Evolutionary conservation across 2,113 vertebrate species (phyloP), one percentile per base, ranked within the genome.

Genomic region (Coryphaenoides rupestris): DNA sequence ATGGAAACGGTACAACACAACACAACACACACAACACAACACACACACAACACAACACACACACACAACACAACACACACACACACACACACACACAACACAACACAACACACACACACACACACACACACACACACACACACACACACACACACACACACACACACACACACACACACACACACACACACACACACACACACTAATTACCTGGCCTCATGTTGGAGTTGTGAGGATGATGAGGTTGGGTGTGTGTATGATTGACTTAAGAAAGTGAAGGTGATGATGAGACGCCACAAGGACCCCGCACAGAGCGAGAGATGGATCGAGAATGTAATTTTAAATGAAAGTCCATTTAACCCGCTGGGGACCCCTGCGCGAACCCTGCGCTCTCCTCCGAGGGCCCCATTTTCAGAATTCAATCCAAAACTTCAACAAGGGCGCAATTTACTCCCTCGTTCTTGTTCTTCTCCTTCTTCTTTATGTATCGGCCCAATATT

Each of bases 341-440:
- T 87, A 89, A 89, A 92, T 87, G 85, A 89, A 91, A 86, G 86
- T 90, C 87, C 89, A 89, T 91, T 91, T 90, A 93, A 89, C 89
- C 90, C 66, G 79, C 86, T 84, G 86, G 79, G 86, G 87, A 90
- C 89, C n/a, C n/a, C n/a, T 84, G 82, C 87, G 73, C 85, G 90
- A 88, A 86, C 86, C 81, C 77, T 71, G 78, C 81, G 84, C 79
- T 84, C 84, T 87, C 85, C 81, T 84, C 82, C 84, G 83, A 86
- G 87, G 76, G 87, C 89, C 91, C 88, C 89, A 89, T 91, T 92
- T 89, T 90, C 89, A 90, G 85, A 91, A 90, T 92, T 89, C 89
- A 92, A 87, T 85, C 88, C 81, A 85, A 86, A 92, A 89, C 88
- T 92, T 91, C 80, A 91, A 86, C 89, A 89, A 90, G 88, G n/a